phyloP scores from a whole-genome alignment of 2,888 invertebrate genomes.

The Ophion ellenae region DNA sequence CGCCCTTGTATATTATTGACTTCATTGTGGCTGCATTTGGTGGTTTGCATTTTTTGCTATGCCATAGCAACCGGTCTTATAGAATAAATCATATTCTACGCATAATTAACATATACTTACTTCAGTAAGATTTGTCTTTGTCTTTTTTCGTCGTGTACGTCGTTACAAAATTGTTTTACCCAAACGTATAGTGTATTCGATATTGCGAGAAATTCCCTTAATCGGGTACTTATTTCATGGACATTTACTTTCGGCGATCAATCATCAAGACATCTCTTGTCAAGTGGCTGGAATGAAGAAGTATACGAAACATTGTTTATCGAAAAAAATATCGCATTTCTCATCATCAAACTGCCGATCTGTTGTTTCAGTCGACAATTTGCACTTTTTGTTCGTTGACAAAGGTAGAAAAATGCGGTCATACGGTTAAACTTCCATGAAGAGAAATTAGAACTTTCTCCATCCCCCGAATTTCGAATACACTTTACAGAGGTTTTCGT shows the following conservation, averaged over 20 bases:
- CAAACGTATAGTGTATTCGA: slow-evolving; percentile 64
- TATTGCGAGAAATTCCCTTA: slow-evolving; percentile 43
- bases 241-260: slow-evolving; percentile 41
- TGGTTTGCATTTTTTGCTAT: slow-evolving; percentile 42
- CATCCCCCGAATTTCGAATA: slow-evolving; percentile 80
- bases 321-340: not conserved
- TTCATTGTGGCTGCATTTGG: slow-evolving; percentile 54
- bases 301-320: slow-evolving; percentile 5
- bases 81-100: slow-evolving; percentile 47
- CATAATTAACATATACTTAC: slow-evolving; percentile 35
- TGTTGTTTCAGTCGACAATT: slow-evolving; percentile 6
- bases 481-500: slow-evolving; percentile 81
- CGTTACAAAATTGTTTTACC: slow-evolving; percentile 39
- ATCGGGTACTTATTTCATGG: slow-evolving; percentile 4
- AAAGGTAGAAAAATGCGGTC: not conserved
- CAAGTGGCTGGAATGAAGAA: slow-evolving; percentile 13
- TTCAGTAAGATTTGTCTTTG: slow-evolving; percentile 14
- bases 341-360: not conserved
- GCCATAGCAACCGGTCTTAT: slow-evolving; percentile 51
- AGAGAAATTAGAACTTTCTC: slow-evolving; percentile 61
- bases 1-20: slow-evolving; percentile 61
- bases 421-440: not conserved
- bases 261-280: not conserved
- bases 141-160: slow-evolving; percentile 15
- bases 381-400: not conserved